Percentiles rank a stretch among this genome's conserved stretches.
These are phyloP conservation scores for Mercenaria mercenaria DNA, from an alignment of 1,140 invertebrate genomes.

Conservation along the genomic window DNA sequence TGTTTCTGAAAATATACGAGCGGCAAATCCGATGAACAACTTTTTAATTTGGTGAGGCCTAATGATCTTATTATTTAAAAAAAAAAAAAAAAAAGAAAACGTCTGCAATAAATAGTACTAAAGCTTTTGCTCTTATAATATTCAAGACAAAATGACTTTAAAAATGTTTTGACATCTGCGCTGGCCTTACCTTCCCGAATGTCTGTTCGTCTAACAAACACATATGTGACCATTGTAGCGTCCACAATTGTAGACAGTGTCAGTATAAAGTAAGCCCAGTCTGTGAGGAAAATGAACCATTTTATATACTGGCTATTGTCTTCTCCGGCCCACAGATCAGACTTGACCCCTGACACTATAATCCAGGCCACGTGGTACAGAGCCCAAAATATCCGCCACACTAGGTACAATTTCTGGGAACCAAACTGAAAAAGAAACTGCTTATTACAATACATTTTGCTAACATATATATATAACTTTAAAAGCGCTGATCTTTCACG, in stretches of 20 bases:
- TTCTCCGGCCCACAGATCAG: conserved; percentile 67
- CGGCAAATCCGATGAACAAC: too few relatives aligned
- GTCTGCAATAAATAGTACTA: too few relatives aligned
- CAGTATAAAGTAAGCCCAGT: conserved; percentile 78
- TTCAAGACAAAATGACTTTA: too few relatives aligned
- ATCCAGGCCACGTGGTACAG: conserved; percentile 77
- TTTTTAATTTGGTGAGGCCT: too few relatives aligned
- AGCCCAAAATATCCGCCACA: conserved; percentile 76
- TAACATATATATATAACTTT: background rate
- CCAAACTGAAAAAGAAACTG: conserved; percentile 65
- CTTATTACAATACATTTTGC: background rate
- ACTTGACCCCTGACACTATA: conserved; percentile 71
- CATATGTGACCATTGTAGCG: conserved; percentile 59
- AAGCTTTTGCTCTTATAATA: too few relatives aligned
- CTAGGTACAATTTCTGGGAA: conserved; percentile 62
- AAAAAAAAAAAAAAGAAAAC: too few relatives aligned
- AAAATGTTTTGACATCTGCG: too few relatives aligned
- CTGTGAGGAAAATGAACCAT: conserved; percentile 81
- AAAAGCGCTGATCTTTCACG: background rate
- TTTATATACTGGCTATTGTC: conserved; percentile 70
- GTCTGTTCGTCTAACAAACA: conserved; percentile 67
- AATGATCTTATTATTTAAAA: too few relatives aligned
- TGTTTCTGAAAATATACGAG: too few relatives aligned
- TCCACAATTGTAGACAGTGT: conserved; percentile 73
- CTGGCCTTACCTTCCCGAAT: conserved; percentile 74